phyloP scores from a whole-genome alignment of 2,888 invertebrate species.

The Plemyria rubiginata region DNA sequence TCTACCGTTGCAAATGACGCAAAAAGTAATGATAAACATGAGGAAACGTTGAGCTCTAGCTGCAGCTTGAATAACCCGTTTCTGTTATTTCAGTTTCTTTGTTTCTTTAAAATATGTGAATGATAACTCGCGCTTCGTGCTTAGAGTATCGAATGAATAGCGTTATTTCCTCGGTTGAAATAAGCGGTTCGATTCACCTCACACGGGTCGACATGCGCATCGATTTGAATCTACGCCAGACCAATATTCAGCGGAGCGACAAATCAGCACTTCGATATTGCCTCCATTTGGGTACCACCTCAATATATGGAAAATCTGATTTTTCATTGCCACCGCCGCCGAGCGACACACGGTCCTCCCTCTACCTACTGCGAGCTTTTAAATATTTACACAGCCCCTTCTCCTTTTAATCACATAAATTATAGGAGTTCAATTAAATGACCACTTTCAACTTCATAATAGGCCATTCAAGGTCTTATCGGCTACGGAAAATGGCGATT shows the following conservation, averaged over 20 bases:
- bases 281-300: slow-evolving; percentile 80
- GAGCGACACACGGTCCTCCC: slow-evolving; percentile 43
- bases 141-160: slow-evolving; percentile 30
- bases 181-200: slow-evolving; percentile 62
- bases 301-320: slow-evolving; percentile 77
- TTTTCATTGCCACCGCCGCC: slow-evolving; percentile 63
- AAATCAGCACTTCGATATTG: slow-evolving; percentile 84
- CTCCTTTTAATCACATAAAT: slow-evolving; percentile 48
- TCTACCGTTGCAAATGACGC: slow-evolving; percentile 70
- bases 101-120: slow-evolving; percentile 21
- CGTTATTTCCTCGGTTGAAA: slow-evolving; percentile 58
- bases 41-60: slow-evolving; percentile 46
- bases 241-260: slow-evolving; percentile 80
- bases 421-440: slow-evolving; percentile 56
- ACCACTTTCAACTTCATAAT: slow-evolving; percentile 62
- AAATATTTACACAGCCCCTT: slow-evolving; percentile 50
- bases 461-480: slow-evolving; percentile 60
- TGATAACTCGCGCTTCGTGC: slow-evolving; percentile 14
- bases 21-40: slow-evolving; percentile 71
- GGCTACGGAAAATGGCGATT: slow-evolving; percentile 50
- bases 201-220: slow-evolving; percentile 61
- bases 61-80: slow-evolving; percentile 40
- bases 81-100: slow-evolving; percentile 30
- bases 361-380: slow-evolving; percentile 42
- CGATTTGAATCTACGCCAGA: slow-evolving; percentile 81